Conservation (phyloP, 2,888 invertebrate genomes). For the Spisula subtruncata region DNA sequence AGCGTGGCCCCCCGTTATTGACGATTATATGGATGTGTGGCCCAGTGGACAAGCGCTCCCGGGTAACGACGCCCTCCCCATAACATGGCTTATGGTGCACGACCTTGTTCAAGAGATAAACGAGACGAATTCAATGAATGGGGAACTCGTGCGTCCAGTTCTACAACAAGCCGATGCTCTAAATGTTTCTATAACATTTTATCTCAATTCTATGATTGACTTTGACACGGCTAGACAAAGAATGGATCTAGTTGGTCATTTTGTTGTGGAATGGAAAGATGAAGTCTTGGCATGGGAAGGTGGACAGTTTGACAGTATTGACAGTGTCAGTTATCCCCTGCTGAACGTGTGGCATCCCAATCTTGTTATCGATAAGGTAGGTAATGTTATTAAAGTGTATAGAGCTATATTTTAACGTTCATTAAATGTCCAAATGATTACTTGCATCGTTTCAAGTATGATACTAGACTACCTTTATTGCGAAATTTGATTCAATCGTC, state of each 20-base stretch:
- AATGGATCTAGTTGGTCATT: constrained; percentile 21
- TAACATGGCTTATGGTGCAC: neutral
- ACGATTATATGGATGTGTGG: too few relatives aligned
- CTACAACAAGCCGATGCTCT: neutral
- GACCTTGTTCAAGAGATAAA: neutral
- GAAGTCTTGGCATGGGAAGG: constrained; percentile 9
- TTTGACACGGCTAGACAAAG: constrained; percentile 30
- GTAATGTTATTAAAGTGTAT: too few relatives aligned
- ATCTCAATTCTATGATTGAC: neutral
- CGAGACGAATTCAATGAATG: neutral
- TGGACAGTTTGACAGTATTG: neutral
- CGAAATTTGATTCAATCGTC: too few relatives aligned
- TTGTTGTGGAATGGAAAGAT: constrained; percentile 13
- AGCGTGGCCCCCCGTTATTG: too few relatives aligned
- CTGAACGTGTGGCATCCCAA: constrained; percentile 15
- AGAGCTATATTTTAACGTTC: too few relatives aligned
- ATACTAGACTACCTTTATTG: too few relatives aligned
- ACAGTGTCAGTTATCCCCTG: neutral
- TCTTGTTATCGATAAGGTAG: constrained; percentile 31
- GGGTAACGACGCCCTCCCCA: too few relatives aligned
- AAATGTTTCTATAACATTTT: neutral
- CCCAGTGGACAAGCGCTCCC: too few relatives aligned
- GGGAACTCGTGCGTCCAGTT: neutral
- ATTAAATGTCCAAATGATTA: too few relatives aligned
- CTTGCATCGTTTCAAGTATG: too few relatives aligned